Conservation (phyloP, 2,797 vertebrate species). For the Euthynnus affinis region DNA sequence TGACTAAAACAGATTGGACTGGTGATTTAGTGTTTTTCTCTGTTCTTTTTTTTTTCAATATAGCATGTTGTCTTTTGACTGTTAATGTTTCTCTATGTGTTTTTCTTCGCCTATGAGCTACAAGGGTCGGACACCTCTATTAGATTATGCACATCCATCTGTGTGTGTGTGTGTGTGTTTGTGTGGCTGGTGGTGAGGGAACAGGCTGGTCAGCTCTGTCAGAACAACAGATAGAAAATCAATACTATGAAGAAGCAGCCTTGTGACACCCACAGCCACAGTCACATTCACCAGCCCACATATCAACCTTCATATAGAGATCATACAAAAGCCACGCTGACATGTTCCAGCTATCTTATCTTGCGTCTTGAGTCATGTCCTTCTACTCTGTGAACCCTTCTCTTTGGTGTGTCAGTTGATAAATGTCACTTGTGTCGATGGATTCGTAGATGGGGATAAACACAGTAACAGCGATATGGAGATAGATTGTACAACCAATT, state of each 20-base stretch:
- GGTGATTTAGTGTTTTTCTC: neutral
- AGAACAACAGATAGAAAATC: constrained; percentile 64
- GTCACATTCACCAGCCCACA: constrained; percentile 39
- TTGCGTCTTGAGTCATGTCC: neutral
- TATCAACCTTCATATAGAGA: constrained; percentile 16
- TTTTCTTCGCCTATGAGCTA: neutral
- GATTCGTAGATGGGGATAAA: constrained; percentile 1
- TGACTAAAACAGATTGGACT: neutral
- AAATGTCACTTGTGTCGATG: constrained; percentile 29
- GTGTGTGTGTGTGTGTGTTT: constrained; percentile 24
- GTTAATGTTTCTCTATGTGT: neutral
- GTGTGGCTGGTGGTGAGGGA: neutral
- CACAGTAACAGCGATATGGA: neutral
- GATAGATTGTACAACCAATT: neutral
- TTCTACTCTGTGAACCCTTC: neutral
- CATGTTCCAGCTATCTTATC: constrained; percentile 24
- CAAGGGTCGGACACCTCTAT: constrained; percentile 31
- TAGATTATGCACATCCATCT: constrained; percentile 16
- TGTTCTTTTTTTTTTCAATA: neutral
- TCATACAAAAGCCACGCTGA: constrained; percentile 34
- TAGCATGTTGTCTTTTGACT: too few species aligned
- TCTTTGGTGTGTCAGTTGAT: constrained; percentile 6
- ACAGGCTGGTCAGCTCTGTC: constrained; percentile 34
- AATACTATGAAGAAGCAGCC: constrained; percentile 60
- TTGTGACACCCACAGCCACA: neutral